A percentile compares a stretch with the other conserved stretches of the same genome.
Evolutionary conservation across 2,113 vertebrate species (phyloP).

Genomic region (Solenodon paradoxus): DNA sequence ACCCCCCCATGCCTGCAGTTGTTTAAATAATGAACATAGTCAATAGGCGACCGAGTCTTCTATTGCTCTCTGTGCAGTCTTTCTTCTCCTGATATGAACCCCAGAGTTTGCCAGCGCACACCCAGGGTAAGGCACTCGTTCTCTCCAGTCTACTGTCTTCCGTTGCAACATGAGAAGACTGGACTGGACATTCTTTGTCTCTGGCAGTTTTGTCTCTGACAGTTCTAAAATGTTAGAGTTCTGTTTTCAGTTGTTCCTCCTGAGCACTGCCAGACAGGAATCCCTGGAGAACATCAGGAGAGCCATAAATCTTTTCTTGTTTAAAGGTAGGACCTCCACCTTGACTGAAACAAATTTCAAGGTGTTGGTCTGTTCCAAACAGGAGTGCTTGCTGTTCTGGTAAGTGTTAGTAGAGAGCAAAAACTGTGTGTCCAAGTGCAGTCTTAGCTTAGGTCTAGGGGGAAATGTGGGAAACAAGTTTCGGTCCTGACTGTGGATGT

Average conservation of each 20-base stretch:
- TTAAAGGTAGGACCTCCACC: conserved; percentile 38
- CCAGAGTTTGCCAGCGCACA: neutral
- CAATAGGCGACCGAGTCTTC: neutral
- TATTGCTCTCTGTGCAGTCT: neutral
- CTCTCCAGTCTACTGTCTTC: neutral
- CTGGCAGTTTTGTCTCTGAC: neutral
- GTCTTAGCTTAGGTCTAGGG: neutral
- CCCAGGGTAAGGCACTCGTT: neutral
- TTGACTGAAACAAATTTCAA: conserved; percentile 29
- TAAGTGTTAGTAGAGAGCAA: neutral
- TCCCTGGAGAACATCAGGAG: conserved; percentile 3
- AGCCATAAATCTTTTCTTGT: conserved; percentile 43
- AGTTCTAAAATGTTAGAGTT: conserved; percentile 6
- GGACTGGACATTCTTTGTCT: neutral
- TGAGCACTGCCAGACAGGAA: neutral
- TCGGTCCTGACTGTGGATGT: neutral
- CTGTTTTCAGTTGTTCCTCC: conserved; percentile 33
- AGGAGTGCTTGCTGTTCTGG: neutral
- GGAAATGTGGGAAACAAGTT: neutral
- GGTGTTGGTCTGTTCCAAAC: neutral
- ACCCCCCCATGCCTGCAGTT: neutral
- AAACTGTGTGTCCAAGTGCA: neutral
- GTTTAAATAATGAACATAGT: neutral
- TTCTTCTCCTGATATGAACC: neutral
- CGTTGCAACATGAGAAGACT: neutral